Evolutionary conservation across 2,797 vertebrate species (phyloP), one percentile per base, ranked within the genome.

Genomic region (Glossophaga mutica): DNA sequence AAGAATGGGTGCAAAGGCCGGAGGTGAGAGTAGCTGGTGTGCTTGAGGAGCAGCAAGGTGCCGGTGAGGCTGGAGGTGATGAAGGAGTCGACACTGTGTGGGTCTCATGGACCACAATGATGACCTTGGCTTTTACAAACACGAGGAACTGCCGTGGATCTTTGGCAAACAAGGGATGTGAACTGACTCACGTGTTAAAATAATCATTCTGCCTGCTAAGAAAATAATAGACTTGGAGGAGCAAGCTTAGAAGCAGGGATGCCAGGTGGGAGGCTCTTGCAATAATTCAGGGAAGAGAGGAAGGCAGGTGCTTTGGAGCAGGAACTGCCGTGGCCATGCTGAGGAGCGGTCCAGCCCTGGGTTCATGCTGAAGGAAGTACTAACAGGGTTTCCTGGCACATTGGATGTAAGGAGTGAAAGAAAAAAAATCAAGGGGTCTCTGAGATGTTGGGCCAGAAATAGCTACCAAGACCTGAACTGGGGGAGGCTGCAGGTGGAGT

Each of bases 81-180:
- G 46, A 44, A 90, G 68, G n/a, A 19, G 26, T 78, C 65, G 10
- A 12, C 52, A 82, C 52, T 32, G 0, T 26, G 18, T 70, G 71
- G 10, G 16, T 89, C 39, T 76, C 67, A 76, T 11, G 85, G 34
- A 59, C 44, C 37, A 90, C 59, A 39, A 9, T 44, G 32, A 82
- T 44, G 55, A 65, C 44, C 87, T 83, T 92, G 86, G 19, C 34
- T 92, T 89, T 48, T 86, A 87, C 3, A 94, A 85, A 89, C 65
- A 78, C 0, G 62, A 94, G 29, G 5, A 93, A 32, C 26, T 91
- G 16, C 42, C 82, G 42, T 62, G 68, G 16, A 90, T 74, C 95
- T 90, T 92, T 65, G 78, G 91, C 62, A 91, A 87, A 89, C 15
- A 29, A 93, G 50, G 29, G 29, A 79, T 73, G 37, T 84, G 32